A percentile compares a stretch with the other conserved stretches of the same genome.
Conservation (phyloP, 23 tunicate genomes). For the Diplosoma virens region DNA sequence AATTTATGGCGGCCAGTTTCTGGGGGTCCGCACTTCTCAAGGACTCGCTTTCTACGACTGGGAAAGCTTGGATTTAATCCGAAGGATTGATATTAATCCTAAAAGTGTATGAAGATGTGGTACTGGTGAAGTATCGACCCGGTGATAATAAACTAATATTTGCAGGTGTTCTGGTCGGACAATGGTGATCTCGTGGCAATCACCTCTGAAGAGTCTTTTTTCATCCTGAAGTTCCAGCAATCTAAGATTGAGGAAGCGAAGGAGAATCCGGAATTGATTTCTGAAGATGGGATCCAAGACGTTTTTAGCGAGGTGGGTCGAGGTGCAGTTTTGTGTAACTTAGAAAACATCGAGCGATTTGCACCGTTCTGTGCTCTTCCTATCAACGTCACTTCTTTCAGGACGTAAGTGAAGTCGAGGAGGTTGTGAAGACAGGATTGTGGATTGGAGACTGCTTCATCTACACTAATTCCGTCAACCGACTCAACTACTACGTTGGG, state of each 20-base stretch:
- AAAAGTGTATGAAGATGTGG: conserved; percentile 67
- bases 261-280: conserved; percentile 77
- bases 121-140: background rate
- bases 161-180: conserved; percentile 95
- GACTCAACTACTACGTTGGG: conserved; percentile 94
- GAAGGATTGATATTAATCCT: conserved; percentile 93
- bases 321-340: too few species aligned
- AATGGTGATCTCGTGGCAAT: conserved; percentile 89
- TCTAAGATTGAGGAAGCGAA: conserved; percentile 84
- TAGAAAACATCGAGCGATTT: background rate
- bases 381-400: background rate
- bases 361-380: background rate
- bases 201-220: conserved; percentile 85
- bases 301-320: conserved; percentile 55
- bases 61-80: conserved; percentile 73
- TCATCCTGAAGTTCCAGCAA: conserved; percentile 75
- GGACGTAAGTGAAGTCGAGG: conserved; percentile 90
- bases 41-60: conserved; percentile 95
- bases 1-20: conserved; percentile 80
- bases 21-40: conserved; percentile 82
- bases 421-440: conserved; percentile 85
- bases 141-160: background rate
- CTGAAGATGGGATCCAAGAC: conserved; percentile 76
- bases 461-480: conserved; percentile 92
- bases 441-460: conserved; percentile 99